These are phyloP conservation scores for Dicrurus megarhynchus DNA, from an alignment of 2,113 vertebrate genomes.

Conservation along the genomic window DNA sequence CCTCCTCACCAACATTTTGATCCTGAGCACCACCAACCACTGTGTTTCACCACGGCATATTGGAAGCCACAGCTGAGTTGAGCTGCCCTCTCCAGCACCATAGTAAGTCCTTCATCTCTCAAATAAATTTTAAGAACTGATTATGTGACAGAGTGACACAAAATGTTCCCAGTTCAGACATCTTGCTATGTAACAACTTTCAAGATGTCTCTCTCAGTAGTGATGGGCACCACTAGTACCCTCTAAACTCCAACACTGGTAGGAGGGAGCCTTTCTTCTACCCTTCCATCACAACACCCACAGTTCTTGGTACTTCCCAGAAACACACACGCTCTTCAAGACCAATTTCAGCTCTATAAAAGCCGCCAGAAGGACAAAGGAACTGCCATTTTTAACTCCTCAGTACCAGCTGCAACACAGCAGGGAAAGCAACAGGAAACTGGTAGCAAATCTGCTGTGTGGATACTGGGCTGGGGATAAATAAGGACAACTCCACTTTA, in stretches of 20 bases:
- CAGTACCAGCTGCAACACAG: conserved; percentile 45
- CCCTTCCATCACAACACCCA: not conserved
- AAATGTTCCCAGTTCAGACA: not conserved
- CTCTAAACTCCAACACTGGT: not conserved
- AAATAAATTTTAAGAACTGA: not conserved
- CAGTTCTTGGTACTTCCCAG: not conserved
- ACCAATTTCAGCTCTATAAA: not conserved
- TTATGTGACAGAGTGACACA: not conserved
- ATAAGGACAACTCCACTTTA: conserved; percentile 16
- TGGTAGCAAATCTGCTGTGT: conserved; percentile 19
- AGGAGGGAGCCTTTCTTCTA: not conserved
- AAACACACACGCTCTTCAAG: not conserved
- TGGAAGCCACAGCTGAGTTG: not conserved
- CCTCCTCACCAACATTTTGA: not conserved
- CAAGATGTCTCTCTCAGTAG: rapidly evolving
- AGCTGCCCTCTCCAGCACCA: not conserved
- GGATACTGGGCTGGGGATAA: not conserved
- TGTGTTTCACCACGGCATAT: rapidly evolving
- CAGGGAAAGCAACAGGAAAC: conserved; percentile 23
- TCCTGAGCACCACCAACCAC: not conserved
- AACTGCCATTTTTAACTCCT: conserved; percentile 3
- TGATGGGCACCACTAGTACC: not conserved
- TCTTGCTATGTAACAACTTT: not conserved
- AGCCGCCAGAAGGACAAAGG: not conserved
- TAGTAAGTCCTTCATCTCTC: not conserved